Base-by-base conservation (phyloP, 2,797 vertebrate species). In the Rousettus madagascariensis region DNA sequence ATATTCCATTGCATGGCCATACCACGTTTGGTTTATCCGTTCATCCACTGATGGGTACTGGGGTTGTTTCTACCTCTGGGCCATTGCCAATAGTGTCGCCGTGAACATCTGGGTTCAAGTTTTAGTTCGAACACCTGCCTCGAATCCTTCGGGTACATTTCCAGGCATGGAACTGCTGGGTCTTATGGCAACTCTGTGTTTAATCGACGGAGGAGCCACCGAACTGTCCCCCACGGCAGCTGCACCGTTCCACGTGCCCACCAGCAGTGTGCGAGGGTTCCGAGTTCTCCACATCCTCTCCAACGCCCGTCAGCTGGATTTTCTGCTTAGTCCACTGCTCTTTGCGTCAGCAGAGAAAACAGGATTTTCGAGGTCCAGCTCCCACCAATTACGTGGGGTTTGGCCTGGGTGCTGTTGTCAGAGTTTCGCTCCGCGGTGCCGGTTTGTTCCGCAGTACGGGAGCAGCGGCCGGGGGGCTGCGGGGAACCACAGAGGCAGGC, bases 1-100 rank as follows among this genome's bases (percentile, higher is more conserved):
- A 4, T 3, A 2, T 68, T 15, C 3, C 5, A 0, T 22, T 1
- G 1, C 2, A 0, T 0, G 57, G 43, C 10, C 1, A 3, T 1
- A 3, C 8, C 12, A 1, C 17, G 0, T 51, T 30, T 22, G 12
- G 24, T 6, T 20, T 0, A 38, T 30, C 36, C 19, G 0, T 5
- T 33, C 13, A 2, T 43, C 30, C 0, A 1, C 4, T 3, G 20
- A 15, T 0, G 28, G 71, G 7, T 11, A 2, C 12, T 57, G 22
- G 30, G 41, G 30, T 10, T 12, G 2, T 17, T 65, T 63, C 59
- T 12, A 28, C 30, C 46, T 46, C 3, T 19, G 4, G 24, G n/a
- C n/a, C 5, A 2, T 20, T 28, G 38, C 12, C 30, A 13, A 2
- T 1, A 22, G 3, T 7, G 19, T 36, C n/a, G 22, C 84, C 41